Base-by-base conservation (phyloP, 2,113 vertebrate species). In the Struthidea cinerea region DNA sequence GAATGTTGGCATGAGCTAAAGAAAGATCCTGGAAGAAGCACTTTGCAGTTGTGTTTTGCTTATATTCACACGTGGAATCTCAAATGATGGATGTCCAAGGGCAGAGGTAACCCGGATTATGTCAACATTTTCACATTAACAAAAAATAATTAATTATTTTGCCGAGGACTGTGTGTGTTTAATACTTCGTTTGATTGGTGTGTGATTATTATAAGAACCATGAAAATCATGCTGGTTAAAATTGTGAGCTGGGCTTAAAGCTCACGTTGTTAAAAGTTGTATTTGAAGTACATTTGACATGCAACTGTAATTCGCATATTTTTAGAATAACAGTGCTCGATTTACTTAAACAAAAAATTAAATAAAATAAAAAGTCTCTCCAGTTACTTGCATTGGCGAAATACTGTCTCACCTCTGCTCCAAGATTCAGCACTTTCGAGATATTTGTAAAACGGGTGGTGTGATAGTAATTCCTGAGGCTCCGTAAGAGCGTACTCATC, bases 41-140 rank as follows among this genome's bases (percentile, higher is more conserved):
- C 83, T 96, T 96, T 96, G 50, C 87, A 95, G 70, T 71, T 20
- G 13, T 80, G 39, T 86, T 96, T 91, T 96, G 89, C 84, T 96
- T 97, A 49, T 87, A 10, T 91, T 97, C 93, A 96, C 76, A 68
- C 18, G 15, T 84, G 74, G 92, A 24, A 76, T 80, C 50, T 91
- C 74, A 90, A 93, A 56, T 80, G 63, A 63, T 94, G 67, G 26
- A 50, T 94, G 88, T 69, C 61, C n/a, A 26, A 78, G 83, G 78
- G 84, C 55, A 87, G 37, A 88, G 85, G 76, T 87, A 81, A 78
- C 57, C 76, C 24, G 20, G 61, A 74, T 81, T 67, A 21, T 77
- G 86, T 89, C 71, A 78, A 4, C 5, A 1, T 70, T 80, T 85
- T 93, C 63, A 50, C 35, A 22, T 67, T 90, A 67, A 56, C 75